Conservation (phyloP, 2,888 invertebrate species). For the Silvanus unidentatus region DNA sequence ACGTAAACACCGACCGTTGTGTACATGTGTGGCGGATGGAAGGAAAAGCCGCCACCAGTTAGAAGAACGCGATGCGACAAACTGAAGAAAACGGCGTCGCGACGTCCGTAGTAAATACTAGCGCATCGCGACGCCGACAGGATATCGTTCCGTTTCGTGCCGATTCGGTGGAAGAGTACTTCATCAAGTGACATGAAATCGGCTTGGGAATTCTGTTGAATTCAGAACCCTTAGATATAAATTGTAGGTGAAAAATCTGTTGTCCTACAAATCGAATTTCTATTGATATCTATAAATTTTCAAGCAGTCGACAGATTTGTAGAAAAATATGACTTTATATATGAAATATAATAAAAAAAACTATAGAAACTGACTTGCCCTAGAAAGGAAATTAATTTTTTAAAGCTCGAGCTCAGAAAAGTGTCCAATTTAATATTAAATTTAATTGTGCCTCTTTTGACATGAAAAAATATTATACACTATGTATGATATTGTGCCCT, state of each 20-base stretch:
- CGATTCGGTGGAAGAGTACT: slow-evolving; percentile 26
- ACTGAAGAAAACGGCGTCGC: slow-evolving; percentile 42
- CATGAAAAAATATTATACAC: no score
- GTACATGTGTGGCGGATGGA: slow-evolving; percentile 7
- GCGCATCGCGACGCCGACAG: slow-evolving; percentile 40
- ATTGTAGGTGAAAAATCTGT: slow-evolving; percentile 41
- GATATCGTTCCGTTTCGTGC: slow-evolving; percentile 28
- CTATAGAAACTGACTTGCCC: no score
- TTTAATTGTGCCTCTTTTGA: no score
- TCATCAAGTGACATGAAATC: slow-evolving; percentile 35
- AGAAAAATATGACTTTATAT: slow-evolving; percentile 23
- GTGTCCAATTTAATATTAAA: no score
- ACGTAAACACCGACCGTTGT: slow-evolving; percentile 7
- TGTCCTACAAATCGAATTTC: slow-evolving; percentile 40
- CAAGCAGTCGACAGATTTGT: slow-evolving; percentile 18
- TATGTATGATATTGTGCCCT: no score
- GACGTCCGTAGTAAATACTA: slow-evolving; percentile 42
- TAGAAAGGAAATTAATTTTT: no score
- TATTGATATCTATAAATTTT: slow-evolving; percentile 43
- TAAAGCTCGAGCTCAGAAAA: no score
- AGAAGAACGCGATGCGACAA: slow-evolving; percentile 36
- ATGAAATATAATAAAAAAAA: neutral
- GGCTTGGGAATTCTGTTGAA: slow-evolving; percentile 36
- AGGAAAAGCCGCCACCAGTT: slow-evolving; percentile 11
- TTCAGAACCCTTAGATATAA: slow-evolving; percentile 35